Percentiles rank a stretch among this genome's conserved stretches.
Evolutionary conservation across 2,888 invertebrate species (phyloP).

Genomic region (Drosophila ezoana): DNA sequence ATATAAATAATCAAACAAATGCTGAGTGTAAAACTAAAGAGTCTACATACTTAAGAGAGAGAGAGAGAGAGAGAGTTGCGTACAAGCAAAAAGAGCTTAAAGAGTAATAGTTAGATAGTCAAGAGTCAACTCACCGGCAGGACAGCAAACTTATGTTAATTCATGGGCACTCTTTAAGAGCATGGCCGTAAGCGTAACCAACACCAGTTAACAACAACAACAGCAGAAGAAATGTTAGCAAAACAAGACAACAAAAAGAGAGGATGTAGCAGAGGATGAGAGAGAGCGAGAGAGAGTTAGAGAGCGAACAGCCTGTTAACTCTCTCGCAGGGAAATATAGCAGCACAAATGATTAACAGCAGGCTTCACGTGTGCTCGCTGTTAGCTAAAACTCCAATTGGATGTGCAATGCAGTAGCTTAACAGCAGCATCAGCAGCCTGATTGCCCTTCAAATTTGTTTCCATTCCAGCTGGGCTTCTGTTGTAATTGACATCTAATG

Average conservation of each 20-base stretch:
- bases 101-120: constrained; percentile 27
- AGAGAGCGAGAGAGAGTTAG: too few species aligned
- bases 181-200: constrained; percentile 32
- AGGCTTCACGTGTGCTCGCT: too few species aligned
- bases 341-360: neutral
- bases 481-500: neutral
- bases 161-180: constrained; percentile 17
- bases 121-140: constrained; percentile 45
- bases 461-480: neutral
- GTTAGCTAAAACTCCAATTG: too few species aligned
- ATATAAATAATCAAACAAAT: constrained; percentile 12
- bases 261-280: neutral
- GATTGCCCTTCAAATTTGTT: neutral
- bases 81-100: too few species aligned
- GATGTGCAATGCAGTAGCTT: too few species aligned
- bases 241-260: neutral
- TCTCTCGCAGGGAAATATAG: neutral
- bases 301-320: neutral
- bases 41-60: neutral
- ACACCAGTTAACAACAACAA: constrained; percentile 34
- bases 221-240: constrained; percentile 11
- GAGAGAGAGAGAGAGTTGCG: constrained; percentile 2
- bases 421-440: too few species aligned
- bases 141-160: constrained; percentile 38
- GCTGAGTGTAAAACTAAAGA: neutral